Evolutionary conservation across 2,113 vertebrate species (phyloP), one percentile per base, ranked within the genome.

Genomic region (Macroglossus sobrinus): DNA sequence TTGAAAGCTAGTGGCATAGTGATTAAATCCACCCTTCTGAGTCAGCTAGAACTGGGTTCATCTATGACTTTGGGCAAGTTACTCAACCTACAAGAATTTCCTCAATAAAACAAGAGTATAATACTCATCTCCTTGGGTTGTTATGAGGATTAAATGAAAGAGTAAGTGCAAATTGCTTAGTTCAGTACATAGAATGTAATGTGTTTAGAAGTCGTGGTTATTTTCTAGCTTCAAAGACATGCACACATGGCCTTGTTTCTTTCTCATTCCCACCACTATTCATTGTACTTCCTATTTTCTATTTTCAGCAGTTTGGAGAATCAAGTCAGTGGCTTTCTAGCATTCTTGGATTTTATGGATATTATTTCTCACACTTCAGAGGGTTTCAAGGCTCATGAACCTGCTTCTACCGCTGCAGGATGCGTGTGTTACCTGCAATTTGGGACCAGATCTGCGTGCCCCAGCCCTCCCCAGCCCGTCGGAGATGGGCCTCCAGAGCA

Each of bases 231-330:
- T 80, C 64, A 38, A 26, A 66, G 84, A 81, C 15, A 4, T 0
- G 35, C 47, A 22, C 75, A 28, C 92, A 1, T 7, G 72, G 86
- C 89, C 80, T 30, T 47, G 30, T 85, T 94, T 35, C 40, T 30
- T 72, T 75, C 76, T 74, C 75, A 12, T 71, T 45, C 80, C 96
- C 66, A 47, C 75, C 0, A 14, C 93, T 91, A n/a, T 91, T 90
- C 72, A 90, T 94, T 87, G 76, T 66, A 45, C 95, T 94, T 92
- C 85, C 95, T 35, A 12, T 72, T 91, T 97, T 89, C 89, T 93
- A 68, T 96, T 96, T 94, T 93, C 55, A 45, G 94, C 85, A 19
- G 7, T 47, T 47, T 74, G 78, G 89, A 94, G 86, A 63, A 71
- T 45, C 35, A 26, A 79, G 53, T 55, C 75, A 75, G 80, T 1